A percentile compares a stretch with the other conserved stretches of the same genome.
phyloP scores from a whole-genome alignment of 2,113 vertebrate species.

The Nothoprocta perdicaria region DNA sequence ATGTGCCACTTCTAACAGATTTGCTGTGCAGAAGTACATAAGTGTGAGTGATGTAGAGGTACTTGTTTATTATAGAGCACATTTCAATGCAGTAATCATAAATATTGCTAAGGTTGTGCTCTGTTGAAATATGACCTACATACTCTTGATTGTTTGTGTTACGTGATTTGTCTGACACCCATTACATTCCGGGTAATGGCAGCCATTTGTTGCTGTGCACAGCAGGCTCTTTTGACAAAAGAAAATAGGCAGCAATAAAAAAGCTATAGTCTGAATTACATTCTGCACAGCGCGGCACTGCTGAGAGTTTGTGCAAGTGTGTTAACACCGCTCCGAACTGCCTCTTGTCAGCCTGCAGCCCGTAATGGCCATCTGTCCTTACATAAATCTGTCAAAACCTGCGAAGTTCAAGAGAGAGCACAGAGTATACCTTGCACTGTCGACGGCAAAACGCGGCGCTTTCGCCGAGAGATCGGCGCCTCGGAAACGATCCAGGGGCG shows the following conservation, averaged over 20 bases:
- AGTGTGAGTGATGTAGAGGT: constrained; percentile 86
- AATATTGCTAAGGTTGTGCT: constrained; percentile 86
- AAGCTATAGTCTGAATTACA: constrained; percentile 88
- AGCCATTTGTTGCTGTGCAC: constrained; percentile 92
- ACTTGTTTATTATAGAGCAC: constrained; percentile 89
- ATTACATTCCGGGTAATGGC: constrained; percentile 92
- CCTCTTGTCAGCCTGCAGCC: constrained; percentile 95
- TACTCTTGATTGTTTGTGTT: constrained; percentile 86
- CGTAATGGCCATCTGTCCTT: constrained; percentile 95
- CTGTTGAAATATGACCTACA: constrained; percentile 87
- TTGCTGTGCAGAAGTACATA: constrained; percentile 77
- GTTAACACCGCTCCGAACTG: constrained; percentile 97
- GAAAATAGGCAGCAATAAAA: constrained; percentile 90
- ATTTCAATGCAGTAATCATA: constrained; percentile 90
- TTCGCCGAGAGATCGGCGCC: constrained; percentile 47
- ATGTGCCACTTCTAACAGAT: constrained; percentile 74
- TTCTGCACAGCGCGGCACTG: constrained; percentile 81
- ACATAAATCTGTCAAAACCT: constrained; percentile 91
- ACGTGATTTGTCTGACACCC: constrained; percentile 90
- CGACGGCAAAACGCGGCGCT: constrained; percentile 73
- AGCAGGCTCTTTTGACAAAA: constrained; percentile 88
- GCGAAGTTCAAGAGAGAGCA: constrained; percentile 82
- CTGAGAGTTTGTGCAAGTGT: constrained; percentile 95
- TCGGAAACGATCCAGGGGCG: constrained; percentile 62
- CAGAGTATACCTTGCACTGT: constrained; percentile 81